Evolutionary conservation across 1,140 invertebrate genomes (phyloP), one percentile per base, ranked within the genome.

Genomic region (Drosophila rhopaloa): DNA sequence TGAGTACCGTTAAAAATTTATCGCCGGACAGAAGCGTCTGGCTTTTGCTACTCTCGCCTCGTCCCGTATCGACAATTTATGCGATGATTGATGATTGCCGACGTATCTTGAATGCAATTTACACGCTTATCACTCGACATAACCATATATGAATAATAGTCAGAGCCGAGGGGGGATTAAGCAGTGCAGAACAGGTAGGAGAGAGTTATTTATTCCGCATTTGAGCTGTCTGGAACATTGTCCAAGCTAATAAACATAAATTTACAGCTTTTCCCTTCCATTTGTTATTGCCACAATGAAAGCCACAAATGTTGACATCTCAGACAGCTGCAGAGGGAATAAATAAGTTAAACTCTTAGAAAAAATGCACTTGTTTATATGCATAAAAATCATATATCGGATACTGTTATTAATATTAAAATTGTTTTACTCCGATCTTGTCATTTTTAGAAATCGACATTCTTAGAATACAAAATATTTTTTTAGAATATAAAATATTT

Each of bases 281-380:
- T 48, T 68, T 48, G 27, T 70, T 68, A 57, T 57, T 68, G 67
- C 43, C 70, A 19, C 65, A 51, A 27, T 29, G 29, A 50, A 40
- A 71, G 79, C 82, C 82, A 86, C 82, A 85, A 76, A 16, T 41
- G 79, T 70, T 86, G 70, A 88, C 82, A 82, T 62, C 83, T 86
- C 68, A 66, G 63, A 77, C 61, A 77, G 4, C 5, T 29, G 6
- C 19, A 65, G 29, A 35, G 11, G 0, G n/a, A 14, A 32, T 16
- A 24, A 14, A 41, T 6, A 16, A 5, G 9, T 11, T 38, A 0
- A 10, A 38, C 37, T 38, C 10, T 11, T 4, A 10, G 37, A 38
- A 38, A 0, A 24, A 24, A 24, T 24, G 24, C 24, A 24, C 4
- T 4, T 24, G 24, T 24, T 24, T 24, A 19, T 19, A 19, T 19